Base-by-base conservation (phyloP, 1,140 invertebrate genomes). In the Halesus radiatus region DNA sequence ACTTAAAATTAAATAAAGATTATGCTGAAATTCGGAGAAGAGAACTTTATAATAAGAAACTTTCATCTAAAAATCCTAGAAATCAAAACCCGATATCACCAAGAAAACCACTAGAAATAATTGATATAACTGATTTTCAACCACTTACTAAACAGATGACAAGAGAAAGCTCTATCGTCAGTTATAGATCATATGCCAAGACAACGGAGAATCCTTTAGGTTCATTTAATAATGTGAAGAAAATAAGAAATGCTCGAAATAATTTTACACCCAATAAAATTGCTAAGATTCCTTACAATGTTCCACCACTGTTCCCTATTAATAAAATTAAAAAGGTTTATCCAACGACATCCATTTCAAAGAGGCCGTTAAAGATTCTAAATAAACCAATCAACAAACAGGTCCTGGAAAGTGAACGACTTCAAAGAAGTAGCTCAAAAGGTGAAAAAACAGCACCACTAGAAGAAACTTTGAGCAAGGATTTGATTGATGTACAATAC, bases 181-280 rank as follows among this genome's bases (percentile, higher is more conserved):
- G 62, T n/a, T 66, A 66, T 26, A 29, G 26, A 29, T 66, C 62
- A 3, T 66, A 66, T 66, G 26, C 29, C 26, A 66, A 66, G n/a
- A 32, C 20, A 26, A 66, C 29, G 3, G 62, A 66, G 32, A 26
- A 29, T 29, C n/a, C 62, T 16, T 29, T 16, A 7, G 29, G 10
- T 66, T 37, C 23, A n/a, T 10, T 22, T 6, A 66, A 13, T 1
- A 66, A 37, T 16, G 62, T 66, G 23, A 66, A 66, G 16, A 66
- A 29, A 26, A 10, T 45, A 45, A 10, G 8, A 3, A 45, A 45
- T 45, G 15, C 62, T 15, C 62, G 16, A 66, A 66, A 26, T 66
- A 66, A 32, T 32, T 15, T n/a, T 66, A 66, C 22, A 26, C 62
- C 2, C 15, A 66, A 66, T 32, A 66, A 66, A 66, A 26, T 29